A percentile compares a stretch with the other conserved stretches of the same genome.
phyloP scores from a whole-genome alignment of 2,113 vertebrate genomes.

The Melanotaenia duboulayi region DNA sequence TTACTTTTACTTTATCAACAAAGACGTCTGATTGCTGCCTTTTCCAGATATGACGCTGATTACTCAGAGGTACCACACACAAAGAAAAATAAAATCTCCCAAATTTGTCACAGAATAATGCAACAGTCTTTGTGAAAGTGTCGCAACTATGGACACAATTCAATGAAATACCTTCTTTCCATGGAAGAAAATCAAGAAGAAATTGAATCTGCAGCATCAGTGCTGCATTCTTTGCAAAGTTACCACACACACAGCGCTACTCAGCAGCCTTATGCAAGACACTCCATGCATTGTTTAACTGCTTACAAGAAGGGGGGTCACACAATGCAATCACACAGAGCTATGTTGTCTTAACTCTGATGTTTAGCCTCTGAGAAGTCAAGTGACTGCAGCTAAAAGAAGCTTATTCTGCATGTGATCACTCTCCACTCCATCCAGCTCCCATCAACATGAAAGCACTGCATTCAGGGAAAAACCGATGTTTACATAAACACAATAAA shows the following conservation, averaged over 20 bases:
- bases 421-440: not conserved
- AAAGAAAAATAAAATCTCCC: no score
- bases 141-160: not conserved
- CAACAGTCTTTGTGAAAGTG: not conserved
- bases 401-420: constrained; percentile 46
- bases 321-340: constrained; percentile 4
- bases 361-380: constrained; percentile 27
- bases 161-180: no score
- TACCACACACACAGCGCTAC: not conserved
- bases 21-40: no score
- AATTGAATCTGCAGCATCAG: not conserved
- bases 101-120: not conserved
- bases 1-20: not conserved
- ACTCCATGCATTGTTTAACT: not conserved
- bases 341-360: constrained; percentile 12
- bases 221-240: not conserved
- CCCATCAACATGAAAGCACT: constrained; percentile 9
- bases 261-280: not conserved
- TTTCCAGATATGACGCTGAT: not conserved
- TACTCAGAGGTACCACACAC: not conserved
- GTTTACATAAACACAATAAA: constrained; percentile 35
- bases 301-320: not conserved
- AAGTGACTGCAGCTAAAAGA: constrained; percentile 46
- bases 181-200: not conserved
- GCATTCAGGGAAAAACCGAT: not conserved